These are phyloP conservation scores for Polyploca ridens DNA, from an alignment of 2,888 invertebrate genomes.

Conservation along the genomic window DNA sequence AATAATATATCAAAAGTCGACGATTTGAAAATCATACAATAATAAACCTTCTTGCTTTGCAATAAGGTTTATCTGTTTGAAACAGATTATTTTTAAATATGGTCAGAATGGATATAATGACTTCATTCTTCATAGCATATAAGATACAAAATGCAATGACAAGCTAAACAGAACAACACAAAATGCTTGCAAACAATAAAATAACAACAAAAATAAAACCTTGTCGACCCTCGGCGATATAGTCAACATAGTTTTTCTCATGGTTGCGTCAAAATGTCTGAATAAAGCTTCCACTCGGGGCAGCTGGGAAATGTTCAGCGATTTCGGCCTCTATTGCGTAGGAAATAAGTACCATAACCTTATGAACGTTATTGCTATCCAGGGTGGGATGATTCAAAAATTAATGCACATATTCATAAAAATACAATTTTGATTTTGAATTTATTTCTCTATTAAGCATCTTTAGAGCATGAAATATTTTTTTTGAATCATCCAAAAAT, in stretches of 20 bases:
- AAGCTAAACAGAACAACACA: constrained; percentile 16
- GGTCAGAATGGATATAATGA: not conserved
- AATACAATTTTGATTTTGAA: not conserved
- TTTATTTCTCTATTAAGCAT: not conserved
- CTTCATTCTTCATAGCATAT: not conserved
- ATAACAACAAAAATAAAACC: constrained; percentile 58
- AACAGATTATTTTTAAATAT: too few relatives aligned
- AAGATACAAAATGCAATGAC: constrained; percentile 13
- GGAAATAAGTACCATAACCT: constrained; percentile 56
- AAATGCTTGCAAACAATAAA: constrained; percentile 19
- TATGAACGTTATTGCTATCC: constrained; percentile 18
- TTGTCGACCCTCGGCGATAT: constrained; percentile 75
- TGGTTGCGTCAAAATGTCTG: constrained; percentile 71
- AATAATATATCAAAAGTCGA: too few relatives aligned
- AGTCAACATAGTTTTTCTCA: constrained; percentile 70
- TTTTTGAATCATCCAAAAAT: constrained; percentile 9
- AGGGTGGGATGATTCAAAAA: constrained; percentile 7
- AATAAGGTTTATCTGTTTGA: too few relatives aligned
- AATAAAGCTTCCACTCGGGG: constrained; percentile 76
- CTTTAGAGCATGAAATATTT: not conserved
- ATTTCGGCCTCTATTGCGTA: constrained; percentile 73
- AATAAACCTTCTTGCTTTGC: too few relatives aligned
- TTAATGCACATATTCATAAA: too few relatives aligned
- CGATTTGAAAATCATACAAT: too few relatives aligned
- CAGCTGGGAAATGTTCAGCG: constrained; percentile 79